These are phyloP conservation scores for Xerus inauris DNA, from an alignment of 2,113 vertebrate species.

Conservation along the genomic window DNA sequence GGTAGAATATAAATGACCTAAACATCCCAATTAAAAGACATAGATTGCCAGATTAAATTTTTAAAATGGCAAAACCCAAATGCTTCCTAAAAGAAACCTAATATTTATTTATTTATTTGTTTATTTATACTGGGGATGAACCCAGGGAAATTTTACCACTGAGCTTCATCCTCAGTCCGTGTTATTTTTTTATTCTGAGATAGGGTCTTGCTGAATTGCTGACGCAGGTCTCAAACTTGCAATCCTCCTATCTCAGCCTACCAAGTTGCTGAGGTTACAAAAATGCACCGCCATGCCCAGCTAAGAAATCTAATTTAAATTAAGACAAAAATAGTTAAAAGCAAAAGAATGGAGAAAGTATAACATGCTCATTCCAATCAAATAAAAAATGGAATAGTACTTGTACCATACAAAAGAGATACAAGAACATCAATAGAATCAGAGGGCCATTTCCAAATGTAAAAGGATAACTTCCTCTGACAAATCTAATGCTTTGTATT, in stretches of 20 bases:
- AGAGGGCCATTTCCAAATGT: background rate
- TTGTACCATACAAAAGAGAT: background rate
- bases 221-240: no score
- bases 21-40: background rate
- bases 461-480: background rate
- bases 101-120: no score
- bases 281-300: no score
- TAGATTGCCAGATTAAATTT: background rate
- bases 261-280: no score
- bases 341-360: background rate
- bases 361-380: background rate
- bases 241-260: no score
- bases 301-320: no score
- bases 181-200: no score
- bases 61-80: background rate
- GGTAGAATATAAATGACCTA: background rate
- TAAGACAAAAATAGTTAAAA: background rate
- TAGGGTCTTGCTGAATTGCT: no score
- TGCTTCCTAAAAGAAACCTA: background rate
- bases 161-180: no score
- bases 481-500: background rate
- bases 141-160: no score
- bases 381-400: background rate
- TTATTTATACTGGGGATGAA: no score
- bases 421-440: background rate